Conservation (phyloP, 2,113 vertebrate species). For the Polypterus senegalus region DNA sequence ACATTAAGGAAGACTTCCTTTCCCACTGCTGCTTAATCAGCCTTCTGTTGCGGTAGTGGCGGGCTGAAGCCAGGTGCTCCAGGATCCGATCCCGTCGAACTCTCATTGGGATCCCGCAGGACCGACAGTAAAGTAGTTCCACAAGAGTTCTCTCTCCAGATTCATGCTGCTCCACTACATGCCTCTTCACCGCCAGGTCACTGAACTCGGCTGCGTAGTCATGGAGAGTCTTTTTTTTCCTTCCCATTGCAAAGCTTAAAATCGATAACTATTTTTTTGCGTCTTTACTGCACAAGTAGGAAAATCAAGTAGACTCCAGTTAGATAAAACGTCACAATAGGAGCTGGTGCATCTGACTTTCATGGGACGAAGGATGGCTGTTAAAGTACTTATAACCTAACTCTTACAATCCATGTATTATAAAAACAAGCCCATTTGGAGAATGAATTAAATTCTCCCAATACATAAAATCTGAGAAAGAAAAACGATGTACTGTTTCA, state of each 20-base stretch:
- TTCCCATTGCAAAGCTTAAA: constrained; percentile 21
- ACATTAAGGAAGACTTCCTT: constrained; percentile 22
- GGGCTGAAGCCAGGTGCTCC: constrained; percentile 32
- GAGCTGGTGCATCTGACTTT: too few species aligned
- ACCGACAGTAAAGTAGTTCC: constrained; percentile 31
- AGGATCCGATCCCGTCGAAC: constrained; percentile 30
- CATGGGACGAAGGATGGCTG: too few species aligned
- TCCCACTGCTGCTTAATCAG: constrained; percentile 25
- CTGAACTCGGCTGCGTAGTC: constrained; percentile 31
- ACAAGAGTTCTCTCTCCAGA: constrained; percentile 20
- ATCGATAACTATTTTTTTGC: too few species aligned
- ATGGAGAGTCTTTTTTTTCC: constrained; percentile 33
- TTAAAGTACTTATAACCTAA: too few species aligned
- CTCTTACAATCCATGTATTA: too few species aligned
- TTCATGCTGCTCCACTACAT: constrained; percentile 21
- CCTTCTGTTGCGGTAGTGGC: constrained; percentile 30
- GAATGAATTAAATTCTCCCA: too few species aligned
- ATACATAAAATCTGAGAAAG: too few species aligned
- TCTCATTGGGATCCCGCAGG: constrained; percentile 35
- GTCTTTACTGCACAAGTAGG: too few species aligned
- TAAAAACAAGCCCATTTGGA: too few species aligned
- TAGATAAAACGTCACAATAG: too few species aligned
- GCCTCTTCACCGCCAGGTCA: constrained; percentile 29
- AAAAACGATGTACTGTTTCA: too few species aligned
- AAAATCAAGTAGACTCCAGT: too few species aligned